A percentile compares a stretch with the other conserved stretches of the same genome.
Conservation (phyloP, 2,888 invertebrate species). For the Patella ulyssiponensis region DNA sequence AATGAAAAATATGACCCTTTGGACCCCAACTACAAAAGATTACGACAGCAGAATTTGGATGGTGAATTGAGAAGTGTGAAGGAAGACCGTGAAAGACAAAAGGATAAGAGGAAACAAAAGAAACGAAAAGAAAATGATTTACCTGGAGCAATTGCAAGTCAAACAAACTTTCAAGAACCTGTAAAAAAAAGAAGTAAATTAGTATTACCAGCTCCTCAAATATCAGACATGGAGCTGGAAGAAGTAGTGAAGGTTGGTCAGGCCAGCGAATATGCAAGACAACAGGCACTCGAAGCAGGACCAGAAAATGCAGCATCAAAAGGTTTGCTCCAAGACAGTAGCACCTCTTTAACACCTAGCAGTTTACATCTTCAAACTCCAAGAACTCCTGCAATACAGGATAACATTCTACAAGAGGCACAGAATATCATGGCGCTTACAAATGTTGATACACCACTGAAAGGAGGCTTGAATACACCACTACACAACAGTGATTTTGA, state of each 20-base stretch:
- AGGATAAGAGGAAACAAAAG: constrained; percentile 95
- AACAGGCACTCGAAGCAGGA: constrained; percentile 86
- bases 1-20: constrained; percentile 87
- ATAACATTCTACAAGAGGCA: constrained; percentile 89
- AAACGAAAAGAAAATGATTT: constrained; percentile 93
- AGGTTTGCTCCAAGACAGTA: constrained; percentile 91
- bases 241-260: constrained; percentile 77
- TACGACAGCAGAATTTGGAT: constrained; percentile 93
- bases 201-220: constrained; percentile 96
- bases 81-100: constrained; percentile 93
- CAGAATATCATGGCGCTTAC: constrained; percentile 98
- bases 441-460: constrained; percentile 97
- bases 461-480: constrained; percentile 95
- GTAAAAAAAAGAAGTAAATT: constrained; percentile 94
- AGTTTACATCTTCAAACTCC: constrained; percentile 80
- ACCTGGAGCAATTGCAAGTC: constrained; percentile 87
- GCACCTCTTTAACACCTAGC: constrained; percentile 75
- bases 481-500: constrained; percentile 91
- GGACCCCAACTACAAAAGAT: constrained; percentile 89
- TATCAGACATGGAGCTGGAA: constrained; percentile 84
- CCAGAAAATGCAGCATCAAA: constrained; percentile 83
- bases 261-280: constrained; percentile 76
- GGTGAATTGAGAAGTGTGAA: constrained; percentile 91
- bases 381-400: constrained; percentile 86
- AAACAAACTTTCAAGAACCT: constrained; percentile 79